Conservation (phyloP, 2,113 vertebrate genomes). For the Trichomycterus rosablanca region DNA sequence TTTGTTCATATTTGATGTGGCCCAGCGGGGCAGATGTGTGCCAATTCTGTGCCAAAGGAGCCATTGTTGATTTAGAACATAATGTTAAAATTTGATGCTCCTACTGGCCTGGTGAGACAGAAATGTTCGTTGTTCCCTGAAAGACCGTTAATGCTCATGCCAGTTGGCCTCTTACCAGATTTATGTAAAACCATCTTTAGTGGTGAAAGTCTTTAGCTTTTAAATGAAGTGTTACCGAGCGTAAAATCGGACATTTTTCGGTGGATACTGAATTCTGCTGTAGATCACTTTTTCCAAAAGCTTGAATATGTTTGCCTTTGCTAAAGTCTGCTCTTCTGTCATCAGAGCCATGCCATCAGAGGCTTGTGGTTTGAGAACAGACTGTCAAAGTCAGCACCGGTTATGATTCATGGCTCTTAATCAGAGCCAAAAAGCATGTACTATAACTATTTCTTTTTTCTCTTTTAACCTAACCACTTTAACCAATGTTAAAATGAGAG, state of each 20-base stretch:
- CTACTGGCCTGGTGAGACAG: too few relatives aligned
- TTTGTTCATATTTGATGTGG: too few relatives aligned
- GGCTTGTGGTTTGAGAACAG: constrained; percentile 15
- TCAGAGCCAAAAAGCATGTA: constrained; percentile 29
- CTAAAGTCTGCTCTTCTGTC: background rate
- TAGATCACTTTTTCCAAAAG: background rate
- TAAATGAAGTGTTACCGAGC: background rate
- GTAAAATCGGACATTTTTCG: background rate
- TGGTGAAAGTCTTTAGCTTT: background rate
- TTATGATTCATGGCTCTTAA: constrained; percentile 26
- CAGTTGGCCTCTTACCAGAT: too few relatives aligned
- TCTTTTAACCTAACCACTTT: too few relatives aligned
- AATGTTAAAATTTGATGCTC: too few relatives aligned
- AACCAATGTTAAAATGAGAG: constrained; percentile 1
- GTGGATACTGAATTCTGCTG: background rate
- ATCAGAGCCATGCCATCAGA: constrained; percentile 6
- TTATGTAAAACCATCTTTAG: too few relatives aligned
- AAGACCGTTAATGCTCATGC: too few relatives aligned
- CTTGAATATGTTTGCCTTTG: constrained; percentile 5
- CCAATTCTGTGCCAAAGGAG: too few relatives aligned
- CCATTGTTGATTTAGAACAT: too few relatives aligned
- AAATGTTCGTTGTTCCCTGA: too few relatives aligned
- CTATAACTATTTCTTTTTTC: background rate
- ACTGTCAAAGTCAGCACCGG: constrained; percentile 18
- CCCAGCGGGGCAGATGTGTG: too few relatives aligned